Evolutionary conservation across 2,113 vertebrate genomes (phyloP).

Genomic region (Garra rufa): DNA sequence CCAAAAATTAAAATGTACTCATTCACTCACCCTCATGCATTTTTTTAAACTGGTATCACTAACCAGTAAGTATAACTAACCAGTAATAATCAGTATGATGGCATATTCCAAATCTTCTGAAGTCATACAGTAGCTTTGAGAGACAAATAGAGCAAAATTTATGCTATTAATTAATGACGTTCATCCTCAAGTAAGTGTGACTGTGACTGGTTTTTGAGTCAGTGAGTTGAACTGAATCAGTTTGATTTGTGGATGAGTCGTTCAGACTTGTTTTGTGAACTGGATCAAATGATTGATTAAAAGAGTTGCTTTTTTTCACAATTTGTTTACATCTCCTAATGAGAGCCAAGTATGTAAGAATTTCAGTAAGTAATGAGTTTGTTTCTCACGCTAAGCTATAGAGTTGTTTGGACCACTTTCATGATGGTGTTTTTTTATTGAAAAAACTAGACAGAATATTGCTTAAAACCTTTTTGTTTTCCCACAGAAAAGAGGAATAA

Average conservation of each 20-base stretch:
- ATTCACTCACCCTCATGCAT: background rate
- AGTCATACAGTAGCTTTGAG: background rate
- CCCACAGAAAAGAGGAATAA: background rate
- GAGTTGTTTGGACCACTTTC: background rate
- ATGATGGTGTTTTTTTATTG: no score
- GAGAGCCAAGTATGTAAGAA: background rate
- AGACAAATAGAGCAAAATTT: no score
- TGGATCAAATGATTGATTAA: background rate
- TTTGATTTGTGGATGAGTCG: background rate
- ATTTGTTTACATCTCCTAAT: background rate
- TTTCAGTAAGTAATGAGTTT: background rate
- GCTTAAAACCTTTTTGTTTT: no score
- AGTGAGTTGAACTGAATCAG: background rate
- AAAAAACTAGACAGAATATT: no score
- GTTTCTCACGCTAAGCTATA: background rate
- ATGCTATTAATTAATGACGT: background rate
- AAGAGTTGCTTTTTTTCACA: background rate
- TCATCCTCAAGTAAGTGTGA: background rate
- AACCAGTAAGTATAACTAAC: background rate
- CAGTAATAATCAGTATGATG: background rate
- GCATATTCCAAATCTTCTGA: background rate
- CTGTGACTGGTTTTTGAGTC: background rate
- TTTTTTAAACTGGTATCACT: background rate
- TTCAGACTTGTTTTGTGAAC: background rate
- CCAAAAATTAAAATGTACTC: background rate